Base-by-base conservation (phyloP, 2,113 vertebrate genomes). In the Limanda limanda region DNA sequence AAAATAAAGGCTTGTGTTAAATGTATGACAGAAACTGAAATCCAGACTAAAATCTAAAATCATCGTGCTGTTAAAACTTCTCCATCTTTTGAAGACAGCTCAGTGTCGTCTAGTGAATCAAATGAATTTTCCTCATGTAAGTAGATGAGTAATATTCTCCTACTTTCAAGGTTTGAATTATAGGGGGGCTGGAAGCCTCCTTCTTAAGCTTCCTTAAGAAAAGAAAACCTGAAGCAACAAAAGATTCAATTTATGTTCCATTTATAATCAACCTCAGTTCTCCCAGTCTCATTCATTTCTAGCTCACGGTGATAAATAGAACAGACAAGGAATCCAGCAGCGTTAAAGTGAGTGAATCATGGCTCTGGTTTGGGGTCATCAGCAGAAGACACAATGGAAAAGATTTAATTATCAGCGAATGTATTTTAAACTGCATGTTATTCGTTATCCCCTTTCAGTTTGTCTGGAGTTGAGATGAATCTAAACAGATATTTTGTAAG, bases 201-300 rank as follows among this genome's bases (percentile, higher is more conserved):
- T n/a, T n/a, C n/a, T n/a, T 63, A n/a, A 48, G 57, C 47, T 59
- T 27, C 47, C 42, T 68, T 23, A 25, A 54, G 52, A 54, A 69
- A 62, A 70, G 52, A 68, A 66, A 69, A 71, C 25, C 37, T 56
- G 55, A 66, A 82, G 61, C 65, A 81, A 71, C 75, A 82, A 79
- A 84, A 77, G 78, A 77, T 70, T 76, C n/a, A 52, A 71, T 77
- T 77, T 66, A 65, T 24, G 24, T 76, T 81, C 13, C 65, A 59
- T 79, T 77, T 58, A 71, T 79, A 80, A 83, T 54, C 51, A 78
- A 31, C 37, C 64, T 68, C 48, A 35, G 4, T 55, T 81, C 76
- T 74, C 58, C 24, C 51, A 31, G 20, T 40, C 42, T 57, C 11
- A 2, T 57, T 74, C 27, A 71, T 65, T 74, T 63, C 75, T 54